Percentiles rank a stretch among this genome's conserved stretches.
phyloP scores from a whole-genome alignment of 2,888 invertebrate species.

The Pseudococcus viburni region DNA sequence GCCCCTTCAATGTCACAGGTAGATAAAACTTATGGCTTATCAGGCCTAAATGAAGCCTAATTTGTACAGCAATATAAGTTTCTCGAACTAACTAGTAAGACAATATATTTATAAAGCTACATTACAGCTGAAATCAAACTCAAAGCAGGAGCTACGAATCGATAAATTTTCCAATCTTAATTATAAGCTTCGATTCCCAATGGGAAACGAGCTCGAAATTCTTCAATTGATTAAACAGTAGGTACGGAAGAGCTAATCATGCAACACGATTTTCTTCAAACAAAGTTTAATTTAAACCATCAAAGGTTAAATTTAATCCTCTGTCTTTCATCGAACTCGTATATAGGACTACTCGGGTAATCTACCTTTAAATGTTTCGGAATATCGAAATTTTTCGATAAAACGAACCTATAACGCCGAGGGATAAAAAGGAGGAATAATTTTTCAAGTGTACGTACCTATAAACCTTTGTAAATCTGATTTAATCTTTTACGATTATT shows the following conservation, averaged over 20 bases:
- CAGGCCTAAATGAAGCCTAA: too few species aligned
- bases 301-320: conserved; percentile 6
- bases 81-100: too few species aligned
- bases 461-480: neutral
- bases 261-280: neutral
- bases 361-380: neutral
- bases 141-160: neutral
- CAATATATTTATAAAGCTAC: too few species aligned
- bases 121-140: neutral
- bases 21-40: too few species aligned
- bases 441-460: neutral
- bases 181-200: neutral
- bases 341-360: neutral
- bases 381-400: neutral
- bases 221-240: neutral
- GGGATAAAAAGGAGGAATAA: neutral
- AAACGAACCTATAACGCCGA: neutral
- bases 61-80: too few species aligned
- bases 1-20: too few species aligned
- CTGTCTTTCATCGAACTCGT: neutral
- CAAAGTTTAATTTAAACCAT: neutral
- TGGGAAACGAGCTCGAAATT: neutral
- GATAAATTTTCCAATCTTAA: neutral
- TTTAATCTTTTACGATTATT: conserved; percentile 6
- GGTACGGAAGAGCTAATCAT: neutral